Evolutionary conservation across 37 sponge, comb jelly and placozoan genomes (phyloP), one percentile per base, ranked within the genome.

Genomic region (Spongilla lacustris): DNA sequence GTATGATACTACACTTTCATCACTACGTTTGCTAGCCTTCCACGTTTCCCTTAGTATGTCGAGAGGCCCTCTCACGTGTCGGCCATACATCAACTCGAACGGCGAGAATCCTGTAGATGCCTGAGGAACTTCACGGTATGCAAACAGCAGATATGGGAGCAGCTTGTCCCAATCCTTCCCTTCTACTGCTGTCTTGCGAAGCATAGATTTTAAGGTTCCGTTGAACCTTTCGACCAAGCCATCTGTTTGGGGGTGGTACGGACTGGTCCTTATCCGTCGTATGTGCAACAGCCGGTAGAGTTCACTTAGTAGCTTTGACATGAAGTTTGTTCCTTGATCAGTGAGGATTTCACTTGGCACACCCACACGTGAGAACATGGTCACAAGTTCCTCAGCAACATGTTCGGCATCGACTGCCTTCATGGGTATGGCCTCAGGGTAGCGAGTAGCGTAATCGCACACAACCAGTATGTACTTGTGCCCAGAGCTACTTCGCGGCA

Each of bases 301-400:
- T 29, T 89, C 80, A 19, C 36, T 29, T 1, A 89, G 74, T 12
- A 84, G 68, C 11, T 66, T 3, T 0, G 80, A 84, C 46, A 73
- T 89, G 37, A 89, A 85, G 74, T 84, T 80, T 28, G 85, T 68
- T 22, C 81, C 81, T 73, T 89, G 85, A 41, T 89, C 90, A 5
- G 90, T 78, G 22, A 84, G 83, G 24, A 90, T 90, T 69, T 85
- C 82, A 27, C 50, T 35, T 12, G 82, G 91, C 22, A 90, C 28
- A 13, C 91, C 86, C 10, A 80, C 71, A 14, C 82, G 21, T 29
- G 91, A 37, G 68, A 90, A 86, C 25, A 83, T 29, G 67, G 48
- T 50, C 30, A 78, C 22, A n/a, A 90, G 72, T 26, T 50, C 86
- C 78, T 90, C 83, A 28, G 86, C 91, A 24, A 90, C 77, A 32